Evolutionary conservation across 2,888 invertebrate species (phyloP), one percentile per base, ranked within the genome.

Genomic region (Byasa hedistus): DNA sequence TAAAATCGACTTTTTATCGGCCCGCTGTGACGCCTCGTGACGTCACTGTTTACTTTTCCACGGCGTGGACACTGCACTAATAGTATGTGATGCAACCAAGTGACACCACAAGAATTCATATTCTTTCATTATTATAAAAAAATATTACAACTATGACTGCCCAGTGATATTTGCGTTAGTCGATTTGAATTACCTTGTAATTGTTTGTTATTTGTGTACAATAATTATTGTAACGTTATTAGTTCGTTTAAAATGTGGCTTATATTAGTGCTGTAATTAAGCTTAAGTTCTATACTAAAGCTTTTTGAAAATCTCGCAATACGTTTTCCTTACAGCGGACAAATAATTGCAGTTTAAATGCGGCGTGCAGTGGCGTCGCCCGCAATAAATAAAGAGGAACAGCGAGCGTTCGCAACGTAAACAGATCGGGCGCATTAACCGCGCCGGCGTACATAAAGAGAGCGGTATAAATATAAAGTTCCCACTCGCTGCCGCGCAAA

Each of bases 1-100:
- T 88, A 87, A 90, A 91, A 91, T 91, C 90, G 90, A 90, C 91
- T 91, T 91, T 91, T 91, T 91, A 91, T 91, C 89, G 88, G 86
- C 82, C 83, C 82, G 83, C 72, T 73, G 85, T 91, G 91, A 91
- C 91, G 90, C 89, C 85, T 78, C 86, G 88, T 91, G 91, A 91
- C 91, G 91, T 91, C 91, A 91, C 90, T 89, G 90, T 90, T 91
- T 90, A 87, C 91, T 86, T 83, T 84, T 82, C 79, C 77, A 70
- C 70, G 64, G 70, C 73, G 73, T 71, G 73, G 70, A 72, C 73
- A 76, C 72, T 72, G 68, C 70, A 61, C 66, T 72, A 61, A 52
- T 52, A 52, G 61, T 52, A 61, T 39, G 57, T 61, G 61, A 64
- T 39, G 39, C 57, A 24, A 57, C 32, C 36, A 48, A n/a, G 57